Percentiles rank a stretch among this genome's conserved stretches.
phyloP scores from a whole-genome alignment of 1,140 invertebrate genomes.

The Melanaphis sacchari region DNA sequence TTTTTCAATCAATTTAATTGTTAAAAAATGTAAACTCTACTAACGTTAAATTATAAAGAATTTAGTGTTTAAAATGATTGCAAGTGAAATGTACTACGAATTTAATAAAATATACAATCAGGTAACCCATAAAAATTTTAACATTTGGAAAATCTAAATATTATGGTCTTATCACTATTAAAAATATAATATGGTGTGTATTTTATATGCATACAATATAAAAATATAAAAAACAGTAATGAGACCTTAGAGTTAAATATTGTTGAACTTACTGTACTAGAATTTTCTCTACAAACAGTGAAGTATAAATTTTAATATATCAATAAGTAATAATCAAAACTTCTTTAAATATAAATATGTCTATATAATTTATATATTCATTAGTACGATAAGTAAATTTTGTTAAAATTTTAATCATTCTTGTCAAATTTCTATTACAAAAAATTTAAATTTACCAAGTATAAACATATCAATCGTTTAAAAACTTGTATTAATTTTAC shows the following conservation, averaged over 20 bases:
- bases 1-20: too few relatives aligned
- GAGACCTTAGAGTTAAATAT: not conserved
- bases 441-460: not conserved
- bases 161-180: not conserved
- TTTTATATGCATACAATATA: not conserved
- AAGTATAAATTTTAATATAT: not conserved
- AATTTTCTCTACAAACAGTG: not conserved
- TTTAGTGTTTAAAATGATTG: not conserved
- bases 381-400: too few relatives aligned
- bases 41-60: not conserved
- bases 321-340: too few relatives aligned
- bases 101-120: not conserved
- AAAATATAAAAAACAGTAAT: not conserved
- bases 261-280: not conserved
- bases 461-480: not conserved
- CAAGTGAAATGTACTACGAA: not conserved
- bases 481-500: not conserved
- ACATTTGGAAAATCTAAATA: not conserved
- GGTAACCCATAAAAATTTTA: not conserved
- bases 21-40: too few relatives aligned
- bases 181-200: too few relatives aligned
- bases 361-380: too few relatives aligned
- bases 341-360: too few relatives aligned
- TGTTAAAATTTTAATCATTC: too few relatives aligned
- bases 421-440: too few relatives aligned